Evolutionary conservation across 2,113 vertebrate species (phyloP), one percentile per base, ranked within the genome.

Genomic region (Ovis canadensis): DNA sequence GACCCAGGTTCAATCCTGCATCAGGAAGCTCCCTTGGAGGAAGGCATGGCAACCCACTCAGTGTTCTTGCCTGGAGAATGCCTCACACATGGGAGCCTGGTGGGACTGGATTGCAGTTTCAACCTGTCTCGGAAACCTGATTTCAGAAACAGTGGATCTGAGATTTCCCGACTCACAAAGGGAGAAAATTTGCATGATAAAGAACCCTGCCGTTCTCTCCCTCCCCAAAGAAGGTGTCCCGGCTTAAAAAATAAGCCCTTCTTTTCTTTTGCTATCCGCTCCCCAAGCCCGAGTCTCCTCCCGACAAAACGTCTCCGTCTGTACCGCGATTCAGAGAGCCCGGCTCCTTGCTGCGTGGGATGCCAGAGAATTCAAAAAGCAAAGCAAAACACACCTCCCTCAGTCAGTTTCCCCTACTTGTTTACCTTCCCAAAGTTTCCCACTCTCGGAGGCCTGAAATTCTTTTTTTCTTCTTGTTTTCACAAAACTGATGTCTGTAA

Each of bases 281-380:
- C 2, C 52, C 4, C 21, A 12, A 8, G 67, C 33, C 50, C 1
- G 17, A n/a, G 6, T 21, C 11, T 54, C 50, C 31, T 54, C 12
- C 33, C 2, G 0, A 36, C 0, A 16, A 36, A 83, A 36, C 33
- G 33, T 15, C 52, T n/a, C 81, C 15, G 12, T 55, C 5, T 40
- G 2, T 27, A 25, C 33, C 7, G 0, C 4, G 1, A 2, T 7
- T 27, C 52, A 13, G 81, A 23, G 50, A 25, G 52, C 2, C 12
- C 1, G 0, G 12, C 33, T 40, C n/a, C n/a, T 83, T 55, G 9
- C 81, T 83, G 21, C 1, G 7, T 55, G 52, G 81, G 52, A 8
- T 16, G 52, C 81, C 40, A 27, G 23, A 77, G 40, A 43, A 43
- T 77, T 43, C 4, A 43, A 25, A 13, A 6, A 31, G 3, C 6